Evolutionary conservation across 2,888 invertebrate genomes (phyloP).

Genomic region (Ctenicera cuprea): DNA sequence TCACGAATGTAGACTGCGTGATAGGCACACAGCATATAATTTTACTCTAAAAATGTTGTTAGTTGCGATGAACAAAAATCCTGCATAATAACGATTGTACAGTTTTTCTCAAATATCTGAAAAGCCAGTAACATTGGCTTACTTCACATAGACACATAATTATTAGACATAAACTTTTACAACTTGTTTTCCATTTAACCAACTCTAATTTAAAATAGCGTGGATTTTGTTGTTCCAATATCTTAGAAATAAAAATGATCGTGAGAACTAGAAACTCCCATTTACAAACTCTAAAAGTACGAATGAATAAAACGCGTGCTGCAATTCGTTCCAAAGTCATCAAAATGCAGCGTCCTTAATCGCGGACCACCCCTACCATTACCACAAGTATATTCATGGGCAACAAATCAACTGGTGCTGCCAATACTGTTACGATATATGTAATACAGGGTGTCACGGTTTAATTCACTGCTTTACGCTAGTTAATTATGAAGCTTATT

Average conservation of each 20-base stretch:
- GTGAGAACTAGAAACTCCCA: conserved; percentile 4
- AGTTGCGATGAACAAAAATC: too few species aligned
- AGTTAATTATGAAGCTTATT: conserved; percentile 20
- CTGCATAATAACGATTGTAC: too few species aligned
- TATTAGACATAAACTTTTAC: too few species aligned
- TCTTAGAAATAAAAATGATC: background rate
- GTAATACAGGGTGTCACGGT: conserved; percentile 59
- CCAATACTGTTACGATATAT: conserved; percentile 30
- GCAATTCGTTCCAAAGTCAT: conserved; percentile 63
- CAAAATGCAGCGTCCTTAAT: conserved; percentile 64
- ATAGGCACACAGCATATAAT: too few species aligned
- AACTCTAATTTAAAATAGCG: too few species aligned
- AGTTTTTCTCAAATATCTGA: too few species aligned
- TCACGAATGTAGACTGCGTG: too few species aligned
- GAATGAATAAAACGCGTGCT: conserved; percentile 56
- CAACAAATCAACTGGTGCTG: conserved; percentile 47
- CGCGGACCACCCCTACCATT: conserved; percentile 64
- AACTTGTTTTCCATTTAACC: too few species aligned
- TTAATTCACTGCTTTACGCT: conserved; percentile 55
- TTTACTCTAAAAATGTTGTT: too few species aligned
- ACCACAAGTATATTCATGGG: conserved; percentile 45
- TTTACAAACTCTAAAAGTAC: background rate
- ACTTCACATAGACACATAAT: too few species aligned
- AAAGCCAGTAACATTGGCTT: too few species aligned
- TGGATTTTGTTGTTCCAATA: too few species aligned